phyloP scores from a whole-genome alignment of 2,888 invertebrate genomes.

The Aromia moschata region DNA sequence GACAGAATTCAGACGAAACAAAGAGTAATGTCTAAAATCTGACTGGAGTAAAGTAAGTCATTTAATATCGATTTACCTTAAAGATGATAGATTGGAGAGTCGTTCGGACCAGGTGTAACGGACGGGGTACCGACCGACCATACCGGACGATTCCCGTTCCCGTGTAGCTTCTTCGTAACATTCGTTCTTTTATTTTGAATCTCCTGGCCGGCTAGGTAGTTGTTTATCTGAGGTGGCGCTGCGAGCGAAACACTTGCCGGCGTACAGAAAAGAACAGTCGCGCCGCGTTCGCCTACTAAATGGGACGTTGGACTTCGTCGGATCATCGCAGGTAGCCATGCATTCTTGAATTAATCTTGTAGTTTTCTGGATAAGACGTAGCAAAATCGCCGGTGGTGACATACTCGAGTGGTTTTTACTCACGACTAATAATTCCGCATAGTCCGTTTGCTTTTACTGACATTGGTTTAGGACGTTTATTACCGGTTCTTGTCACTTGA shows the following conservation, averaged over 20 bases:
- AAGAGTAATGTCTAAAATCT: slow-evolving; percentile 3
- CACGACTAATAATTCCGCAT: slow-evolving; percentile 22
- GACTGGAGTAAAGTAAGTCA: slow-evolving; percentile 10
- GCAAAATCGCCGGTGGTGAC: slow-evolving; percentile 15
- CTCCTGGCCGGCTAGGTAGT: slow-evolving; percentile 31
- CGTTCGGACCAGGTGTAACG: slow-evolving; percentile 22
- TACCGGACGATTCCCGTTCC: slow-evolving; percentile 29
- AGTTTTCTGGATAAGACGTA: slow-evolving; percentile 17
- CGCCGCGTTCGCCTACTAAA: slow-evolving; percentile 25
- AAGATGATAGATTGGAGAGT: slow-evolving; percentile 25
- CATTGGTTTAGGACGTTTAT: slow-evolving; percentile 43
- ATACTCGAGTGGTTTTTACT: slow-evolving; percentile 26
- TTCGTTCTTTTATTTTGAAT: slow-evolving; percentile 34
- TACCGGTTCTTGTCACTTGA: slow-evolving; percentile 57
- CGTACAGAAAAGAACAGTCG: slow-evolving; percentile 38
- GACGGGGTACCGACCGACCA: slow-evolving; percentile 18
- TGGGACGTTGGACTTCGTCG: slow-evolving; percentile 24
- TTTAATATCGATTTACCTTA: slow-evolving; percentile 27
- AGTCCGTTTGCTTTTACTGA: slow-evolving; percentile 47
- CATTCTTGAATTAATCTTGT: slow-evolving; percentile 26
- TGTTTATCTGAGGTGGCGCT: slow-evolving; percentile 54
- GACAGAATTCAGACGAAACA: too few relatives aligned
- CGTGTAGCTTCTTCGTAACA: slow-evolving; percentile 29
- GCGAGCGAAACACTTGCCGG: slow-evolving; percentile 52
- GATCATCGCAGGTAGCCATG: slow-evolving; percentile 45